Evolutionary conservation across 2,797 vertebrate species (phyloP).

Genomic region (Labroides dimidiatus): DNA sequence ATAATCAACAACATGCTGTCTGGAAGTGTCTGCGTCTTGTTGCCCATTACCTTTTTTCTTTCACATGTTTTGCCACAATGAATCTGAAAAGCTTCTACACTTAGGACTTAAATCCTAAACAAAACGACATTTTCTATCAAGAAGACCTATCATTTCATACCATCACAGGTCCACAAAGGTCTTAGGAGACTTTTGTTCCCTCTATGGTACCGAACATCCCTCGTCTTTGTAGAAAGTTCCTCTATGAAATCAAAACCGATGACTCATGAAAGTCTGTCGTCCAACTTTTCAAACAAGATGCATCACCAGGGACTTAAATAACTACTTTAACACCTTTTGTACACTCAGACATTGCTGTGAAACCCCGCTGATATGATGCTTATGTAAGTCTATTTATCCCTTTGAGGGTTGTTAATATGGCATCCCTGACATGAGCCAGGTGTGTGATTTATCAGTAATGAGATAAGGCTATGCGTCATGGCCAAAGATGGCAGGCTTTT

Average conservation of each 20-base stretch:
- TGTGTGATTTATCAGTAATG: slow-evolving; percentile 39
- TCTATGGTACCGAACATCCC: no score
- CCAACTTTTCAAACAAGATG: neutral
- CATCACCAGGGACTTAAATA: neutral
- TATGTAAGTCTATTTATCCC: slow-evolving; percentile 5
- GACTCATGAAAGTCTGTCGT: neutral
- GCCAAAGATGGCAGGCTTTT: slow-evolving; percentile 25
- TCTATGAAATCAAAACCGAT: neutral
- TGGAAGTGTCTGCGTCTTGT: no score
- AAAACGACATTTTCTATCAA: no score
- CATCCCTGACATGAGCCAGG: slow-evolving; percentile 27
- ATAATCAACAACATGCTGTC: no score
- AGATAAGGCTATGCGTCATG: slow-evolving; percentile 31
- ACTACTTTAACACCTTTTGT: neutral
- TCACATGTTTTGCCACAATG: no score
- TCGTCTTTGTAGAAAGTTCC: neutral
- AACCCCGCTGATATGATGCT: slow-evolving; percentile 2
- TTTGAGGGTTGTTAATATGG: slow-evolving; percentile 17
- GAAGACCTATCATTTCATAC: no score
- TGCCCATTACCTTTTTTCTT: no score
- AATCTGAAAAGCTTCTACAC: no score
- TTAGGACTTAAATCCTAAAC: no score
- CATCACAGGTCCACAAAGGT: no score
- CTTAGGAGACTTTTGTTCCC: no score
- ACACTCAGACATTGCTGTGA: neutral